Base-by-base conservation (phyloP, 2,888 invertebrate genomes). In the Euzophera pinguis region DNA sequence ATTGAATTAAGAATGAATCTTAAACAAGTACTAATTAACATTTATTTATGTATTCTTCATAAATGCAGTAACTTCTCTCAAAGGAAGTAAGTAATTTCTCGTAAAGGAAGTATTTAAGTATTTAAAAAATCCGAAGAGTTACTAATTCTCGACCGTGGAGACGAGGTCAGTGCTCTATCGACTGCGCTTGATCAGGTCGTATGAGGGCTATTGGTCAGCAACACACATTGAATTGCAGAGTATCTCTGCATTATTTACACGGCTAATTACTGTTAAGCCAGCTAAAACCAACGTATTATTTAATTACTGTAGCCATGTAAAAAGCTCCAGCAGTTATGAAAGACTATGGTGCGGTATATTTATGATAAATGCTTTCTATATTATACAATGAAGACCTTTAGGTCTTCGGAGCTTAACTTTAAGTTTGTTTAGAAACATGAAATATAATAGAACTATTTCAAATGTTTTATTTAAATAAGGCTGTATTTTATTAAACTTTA, bases 181-280 rank as follows among this genome's bases (percentile, higher is more conserved):
- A 16, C 39, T 16, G 3, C 61, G 63, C 61, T 58, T 60, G 64
- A 67, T 63, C 63, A 61, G 54, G 55, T 52, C 53, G 65, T 74
- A 74, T 73, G 73, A 79, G 78, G 79, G 79, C 80, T 84, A 82
- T 80, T 81, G 80, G 74, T 76, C 80, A 74, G 74, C 65, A 63
- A 64, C 62, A 65, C 70, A 74, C 74, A 85, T 84, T 84, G 84
- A 82, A 84, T 82, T 84, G 83, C 81, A 81, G 81, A 84, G 64
- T 71, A 75, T 74, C 73, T 75, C 78, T 82, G 83, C 83, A 84
- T 84, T 45, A 85, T 84, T 84, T 83, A 84, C 78, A 73, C 71
- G 70, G 71, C 66, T 74, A 82, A 79, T 79, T 78, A 71, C 73
- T 79, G 74, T 75, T 73, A 81, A 77, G 72, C 71, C 64, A 65